phyloP scores from a whole-genome alignment of 30 jellyfish, hydroid and myxozoan genomes.

The Turritopsis rubra region DNA sequence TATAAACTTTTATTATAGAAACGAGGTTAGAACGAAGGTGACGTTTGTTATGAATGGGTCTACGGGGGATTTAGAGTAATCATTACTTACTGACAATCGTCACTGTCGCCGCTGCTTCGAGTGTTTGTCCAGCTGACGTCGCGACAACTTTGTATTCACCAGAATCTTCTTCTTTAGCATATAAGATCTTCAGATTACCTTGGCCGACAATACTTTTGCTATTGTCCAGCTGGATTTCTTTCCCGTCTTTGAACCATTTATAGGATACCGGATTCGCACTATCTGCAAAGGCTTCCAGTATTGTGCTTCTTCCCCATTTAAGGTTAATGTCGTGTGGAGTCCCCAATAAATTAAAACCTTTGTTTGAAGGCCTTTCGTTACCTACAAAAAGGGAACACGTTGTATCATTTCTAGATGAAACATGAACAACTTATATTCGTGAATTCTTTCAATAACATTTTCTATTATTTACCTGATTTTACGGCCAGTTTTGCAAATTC shows the following conservation, averaged over 20 bases:
- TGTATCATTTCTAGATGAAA: background rate
- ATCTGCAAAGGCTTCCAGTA: slow-evolving; percentile 78
- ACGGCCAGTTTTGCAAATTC: slow-evolving; percentile 42
- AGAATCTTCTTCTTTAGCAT: slow-evolving; percentile 57
- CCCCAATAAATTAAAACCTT: slow-evolving; percentile 37
- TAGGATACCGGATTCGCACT: slow-evolving; percentile 57
- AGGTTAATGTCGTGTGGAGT: slow-evolving; percentile 49
- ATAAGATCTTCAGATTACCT: slow-evolving; percentile 51
- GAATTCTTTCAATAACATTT: background rate
- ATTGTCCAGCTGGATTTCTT: slow-evolving; percentile 30
- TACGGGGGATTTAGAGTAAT: background rate
- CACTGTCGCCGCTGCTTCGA: slow-evolving; percentile 55
- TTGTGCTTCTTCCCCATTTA: slow-evolving; percentile 71
- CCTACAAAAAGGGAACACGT: slow-evolving; percentile 13
- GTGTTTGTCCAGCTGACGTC: slow-evolving; percentile 58
- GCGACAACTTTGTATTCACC: slow-evolving; percentile 60
- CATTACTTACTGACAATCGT: slow-evolving; percentile 44
- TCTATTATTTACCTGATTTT: slow-evolving; percentile 47
- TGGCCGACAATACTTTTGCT: slow-evolving; percentile 47
- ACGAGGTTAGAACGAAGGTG: too few species aligned
- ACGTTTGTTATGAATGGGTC: too few species aligned
- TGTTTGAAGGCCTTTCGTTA: slow-evolving; percentile 20
- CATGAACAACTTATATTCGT: too few species aligned
- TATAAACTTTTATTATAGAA: too few species aligned
- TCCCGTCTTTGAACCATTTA: slow-evolving; percentile 64